phyloP scores from a whole-genome alignment of 2,113 vertebrate genomes.

The Apteryx mantelli region DNA sequence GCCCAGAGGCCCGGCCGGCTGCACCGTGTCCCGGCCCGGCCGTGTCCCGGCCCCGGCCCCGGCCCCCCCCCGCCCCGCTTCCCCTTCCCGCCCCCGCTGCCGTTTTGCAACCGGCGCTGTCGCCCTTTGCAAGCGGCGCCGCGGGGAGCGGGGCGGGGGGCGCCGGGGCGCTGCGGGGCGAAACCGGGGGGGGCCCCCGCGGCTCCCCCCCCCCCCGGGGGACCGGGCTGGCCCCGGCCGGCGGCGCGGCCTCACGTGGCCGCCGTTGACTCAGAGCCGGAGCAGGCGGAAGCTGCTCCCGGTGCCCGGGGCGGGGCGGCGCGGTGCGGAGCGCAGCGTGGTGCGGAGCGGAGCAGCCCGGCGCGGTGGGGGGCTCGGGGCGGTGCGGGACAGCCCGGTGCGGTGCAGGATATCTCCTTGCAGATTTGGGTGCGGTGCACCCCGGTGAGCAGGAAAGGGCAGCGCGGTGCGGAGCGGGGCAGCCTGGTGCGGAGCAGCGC shows the following conservation, averaged over 20 bases:
- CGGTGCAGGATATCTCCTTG: no score
- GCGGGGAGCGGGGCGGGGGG: not conserved
- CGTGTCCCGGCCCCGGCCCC: no score
- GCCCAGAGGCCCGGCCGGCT: no score
- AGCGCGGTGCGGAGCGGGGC: not conserved
- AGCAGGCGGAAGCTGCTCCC: not conserved
- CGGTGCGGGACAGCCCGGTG: no score
- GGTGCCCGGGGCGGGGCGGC: slow-evolving; percentile 65
- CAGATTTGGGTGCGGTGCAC: no score
- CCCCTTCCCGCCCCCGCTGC: not conserved
- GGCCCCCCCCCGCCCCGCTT: not conserved
- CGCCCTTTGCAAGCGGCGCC: not conserved
- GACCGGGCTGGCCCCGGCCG: not conserved
- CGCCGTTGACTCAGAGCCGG: not conserved
- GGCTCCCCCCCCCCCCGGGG: no score
- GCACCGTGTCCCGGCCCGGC: not conserved
- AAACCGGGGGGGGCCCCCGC: no score
- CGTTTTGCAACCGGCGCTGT: not conserved
- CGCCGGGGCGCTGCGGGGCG: no score
- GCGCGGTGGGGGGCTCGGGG: no score
- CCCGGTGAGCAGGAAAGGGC: not conserved
- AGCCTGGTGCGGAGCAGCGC: not conserved
- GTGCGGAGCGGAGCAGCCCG: no score
- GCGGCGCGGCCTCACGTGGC: not conserved
- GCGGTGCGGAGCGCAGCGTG: no score